A percentile compares a stretch with the other conserved stretches of the same genome.
Conservation (phyloP, 2,888 invertebrate species). For the Blastobasis adustella region DNA sequence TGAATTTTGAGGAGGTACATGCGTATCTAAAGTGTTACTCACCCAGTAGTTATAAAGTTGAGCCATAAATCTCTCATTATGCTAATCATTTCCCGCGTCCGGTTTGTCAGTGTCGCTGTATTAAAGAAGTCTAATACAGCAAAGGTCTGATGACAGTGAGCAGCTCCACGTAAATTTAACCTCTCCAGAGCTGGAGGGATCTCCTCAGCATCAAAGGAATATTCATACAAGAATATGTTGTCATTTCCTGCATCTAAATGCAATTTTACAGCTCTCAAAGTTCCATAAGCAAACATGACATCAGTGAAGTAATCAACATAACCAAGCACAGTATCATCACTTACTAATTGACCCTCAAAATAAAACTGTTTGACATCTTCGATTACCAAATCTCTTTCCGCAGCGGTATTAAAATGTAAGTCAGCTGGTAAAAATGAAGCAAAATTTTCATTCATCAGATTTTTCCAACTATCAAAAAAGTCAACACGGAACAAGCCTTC, state of each 20-base stretch:
- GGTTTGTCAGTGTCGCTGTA: neutral
- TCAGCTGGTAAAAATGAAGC: too few relatives aligned
- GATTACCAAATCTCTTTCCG: slow-evolving; percentile 28
- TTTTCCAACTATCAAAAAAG: neutral
- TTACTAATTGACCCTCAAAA: slow-evolving; percentile 30
- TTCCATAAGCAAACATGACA: slow-evolving; percentile 23
- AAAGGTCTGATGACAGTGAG: slow-evolving; percentile 6
- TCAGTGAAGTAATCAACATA: slow-evolving; percentile 47
- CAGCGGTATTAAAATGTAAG: slow-evolving; percentile 18
- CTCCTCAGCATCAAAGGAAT: slow-evolving; percentile 15
- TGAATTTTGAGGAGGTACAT: too few relatives aligned
- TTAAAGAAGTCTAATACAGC: neutral
- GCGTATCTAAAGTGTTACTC: slow-evolving; percentile 27
- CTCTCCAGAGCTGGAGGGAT: neutral
- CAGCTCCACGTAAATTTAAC: neutral
- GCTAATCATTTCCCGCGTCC: neutral
- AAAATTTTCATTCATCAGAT: slow-evolving; percentile 5
- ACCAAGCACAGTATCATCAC: slow-evolving; percentile 21
- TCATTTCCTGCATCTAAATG: slow-evolving; percentile 21
- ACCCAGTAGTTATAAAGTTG: slow-evolving; percentile 20
- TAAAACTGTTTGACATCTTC: slow-evolving; percentile 31
- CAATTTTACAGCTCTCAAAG: slow-evolving; percentile 15
- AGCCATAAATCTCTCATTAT: neutral
- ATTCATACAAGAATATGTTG: slow-evolving; percentile 21
- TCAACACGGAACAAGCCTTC: slow-evolving; percentile 28